These are phyloP conservation scores for Leptinotarsa lineolata DNA, from an alignment of 1,140 invertebrate genomes.

Conservation along the genomic window DNA sequence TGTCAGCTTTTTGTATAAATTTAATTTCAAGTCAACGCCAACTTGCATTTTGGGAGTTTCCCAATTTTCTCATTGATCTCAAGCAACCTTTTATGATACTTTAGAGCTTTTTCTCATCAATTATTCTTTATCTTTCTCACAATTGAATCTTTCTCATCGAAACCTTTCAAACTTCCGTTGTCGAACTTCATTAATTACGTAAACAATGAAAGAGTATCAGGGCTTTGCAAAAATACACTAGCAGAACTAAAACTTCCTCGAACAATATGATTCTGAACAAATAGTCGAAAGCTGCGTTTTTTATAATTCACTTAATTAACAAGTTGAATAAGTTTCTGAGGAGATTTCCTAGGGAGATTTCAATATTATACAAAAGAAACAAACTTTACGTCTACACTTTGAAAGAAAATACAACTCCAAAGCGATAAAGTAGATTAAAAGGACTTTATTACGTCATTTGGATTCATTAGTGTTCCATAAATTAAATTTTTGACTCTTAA, in stretches of 20 bases:
- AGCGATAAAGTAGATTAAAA: conserved; percentile 2
- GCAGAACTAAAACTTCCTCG: neutral
- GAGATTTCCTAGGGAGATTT: neutral
- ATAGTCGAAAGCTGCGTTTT: neutral
- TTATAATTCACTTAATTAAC: conserved; percentile 5
- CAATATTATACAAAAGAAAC: conserved; percentile 6
- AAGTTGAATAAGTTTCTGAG: neutral
- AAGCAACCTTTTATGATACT: too few species aligned
- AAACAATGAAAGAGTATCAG: neutral
- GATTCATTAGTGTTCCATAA: conserved; percentile 8
- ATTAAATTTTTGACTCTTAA: conserved; percentile 9
- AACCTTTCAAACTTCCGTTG: too few species aligned
- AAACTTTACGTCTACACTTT: neutral
- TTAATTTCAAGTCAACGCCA: too few species aligned
- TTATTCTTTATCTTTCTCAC: too few species aligned
- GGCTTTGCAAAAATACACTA: neutral
- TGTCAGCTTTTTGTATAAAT: too few species aligned
- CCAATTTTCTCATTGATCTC: too few species aligned
- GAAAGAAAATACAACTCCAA: neutral
- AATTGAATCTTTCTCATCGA: too few species aligned
- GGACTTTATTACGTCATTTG: conserved; percentile 8
- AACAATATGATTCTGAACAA: neutral
- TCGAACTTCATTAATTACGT: neutral
- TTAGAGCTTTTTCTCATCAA: too few species aligned
- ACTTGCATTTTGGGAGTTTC: too few species aligned